A percentile compares a stretch with the other conserved stretches of the same genome.
These are phyloP conservation scores for Brachionichthys hirsutus DNA, from an alignment of 2,113 vertebrate species.

Conservation along the genomic window DNA sequence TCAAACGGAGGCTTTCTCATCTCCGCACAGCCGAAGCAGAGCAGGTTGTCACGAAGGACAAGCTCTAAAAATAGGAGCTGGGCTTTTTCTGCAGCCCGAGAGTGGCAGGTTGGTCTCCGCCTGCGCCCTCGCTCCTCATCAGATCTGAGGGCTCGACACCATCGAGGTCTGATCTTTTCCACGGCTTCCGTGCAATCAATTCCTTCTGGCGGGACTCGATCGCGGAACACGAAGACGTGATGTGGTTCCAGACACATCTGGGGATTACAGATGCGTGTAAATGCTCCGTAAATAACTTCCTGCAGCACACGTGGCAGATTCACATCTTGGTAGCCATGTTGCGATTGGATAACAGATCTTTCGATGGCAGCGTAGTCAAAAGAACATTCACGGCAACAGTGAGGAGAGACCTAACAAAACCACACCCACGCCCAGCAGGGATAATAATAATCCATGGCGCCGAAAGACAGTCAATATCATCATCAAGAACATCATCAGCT, in stretches of 20 bases:
- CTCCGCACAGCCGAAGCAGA: constrained; percentile 55
- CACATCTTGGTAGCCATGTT: background rate
- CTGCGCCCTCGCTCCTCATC: constrained; percentile 32
- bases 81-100: constrained; percentile 58
- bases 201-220: background rate
- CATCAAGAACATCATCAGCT: constrained; percentile 38
- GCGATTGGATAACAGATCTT: constrained; percentile 1
- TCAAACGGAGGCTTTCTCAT: constrained; percentile 53
- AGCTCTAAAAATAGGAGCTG: constrained; percentile 75
- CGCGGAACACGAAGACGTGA: constrained; percentile 11
- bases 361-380: constrained; percentile 13
- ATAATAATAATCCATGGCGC: constrained; percentile 47
- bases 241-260: background rate
- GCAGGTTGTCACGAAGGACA: constrained; percentile 71
- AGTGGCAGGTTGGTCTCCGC: constrained; percentile 67
- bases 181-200: constrained; percentile 15
- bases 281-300: background rate
- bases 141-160: constrained; percentile 38
- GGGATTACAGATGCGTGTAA: background rate
- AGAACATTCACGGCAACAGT: background rate
- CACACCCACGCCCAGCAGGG: constrained; percentile 20
- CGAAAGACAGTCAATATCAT: constrained; percentile 42
- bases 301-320: background rate
- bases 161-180: constrained; percentile 39
- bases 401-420: constrained; percentile 18